Base-by-base conservation (phyloP, 2,113 vertebrate genomes). In the Hystrix cristata region DNA sequence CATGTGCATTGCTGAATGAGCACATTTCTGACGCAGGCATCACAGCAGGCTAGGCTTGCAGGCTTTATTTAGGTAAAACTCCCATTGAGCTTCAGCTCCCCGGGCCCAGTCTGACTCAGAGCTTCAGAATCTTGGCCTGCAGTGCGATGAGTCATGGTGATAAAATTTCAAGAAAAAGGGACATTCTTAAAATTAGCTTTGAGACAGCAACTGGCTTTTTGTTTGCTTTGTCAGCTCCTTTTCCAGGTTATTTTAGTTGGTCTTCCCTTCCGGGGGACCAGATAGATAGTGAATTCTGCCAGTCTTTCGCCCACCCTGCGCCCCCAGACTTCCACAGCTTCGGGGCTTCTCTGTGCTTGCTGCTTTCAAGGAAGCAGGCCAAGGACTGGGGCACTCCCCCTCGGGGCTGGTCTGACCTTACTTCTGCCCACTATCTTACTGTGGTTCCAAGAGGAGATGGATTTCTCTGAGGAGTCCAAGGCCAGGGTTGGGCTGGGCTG, bases 41-140 rank as follows among this genome's bases (percentile, higher is more conserved):
- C 92, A 89, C 67, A 91, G 76, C 60, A 94, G 76, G 86, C 71
- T 79, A 23, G 12, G 3, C 80, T 94, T 64, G 19, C 87, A 78
- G 92, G 87, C 90, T 98, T 97, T 98, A 97, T 98, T 97, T 98
- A 97, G 97, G 97, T 97, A 92, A 97, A 95, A 95, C 78, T 94
- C 94, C 90, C 91, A 91, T 85, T 83, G 85, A 94, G 96, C 76
- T 69, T 53, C 34, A 72, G 72, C 95, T 91, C 90, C 90, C 92
- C 88, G 84, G 78, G 62, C 93, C 76, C 87, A 55, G 55, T 23
- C 91, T 97, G 97, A 98, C 95, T 98, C 98, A 98, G 90, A 95
- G 92, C 88, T 97, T 96, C 78, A 97, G 97, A 97, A 98, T 98
- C 94, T 97, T 97, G 96, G 97, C 96, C 82, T 86, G 84, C 9